These are phyloP conservation scores for Silurus aristotelis DNA, from an alignment of 2,797 vertebrate species.

Conservation along the genomic window DNA sequence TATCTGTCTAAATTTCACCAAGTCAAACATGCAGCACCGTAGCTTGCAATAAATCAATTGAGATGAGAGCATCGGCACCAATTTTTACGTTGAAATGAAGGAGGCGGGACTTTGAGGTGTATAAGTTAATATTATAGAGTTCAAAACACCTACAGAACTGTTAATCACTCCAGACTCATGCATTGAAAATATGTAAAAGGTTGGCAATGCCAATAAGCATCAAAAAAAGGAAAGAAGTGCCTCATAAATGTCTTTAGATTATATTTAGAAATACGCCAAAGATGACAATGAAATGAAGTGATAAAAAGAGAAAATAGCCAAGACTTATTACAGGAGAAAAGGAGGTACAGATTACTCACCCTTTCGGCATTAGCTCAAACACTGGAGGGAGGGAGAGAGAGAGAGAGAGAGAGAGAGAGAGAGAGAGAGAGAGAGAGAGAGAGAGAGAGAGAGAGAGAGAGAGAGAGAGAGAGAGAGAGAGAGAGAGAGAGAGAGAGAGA, in stretches of 20 bases:
- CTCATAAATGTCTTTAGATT: constrained; percentile 50
- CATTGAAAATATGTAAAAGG: neutral
- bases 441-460: too few relatives aligned
- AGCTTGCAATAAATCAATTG: neutral
- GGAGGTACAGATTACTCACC: constrained; percentile 81
- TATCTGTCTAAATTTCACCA: neutral
- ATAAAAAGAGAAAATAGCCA: constrained; percentile 14
- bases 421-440: constrained; percentile 22
- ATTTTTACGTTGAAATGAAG: neutral
- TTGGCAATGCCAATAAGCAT: constrained; percentile 48
- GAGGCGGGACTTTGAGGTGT: neutral
- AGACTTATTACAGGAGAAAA: constrained; percentile 57
- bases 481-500: neutral
- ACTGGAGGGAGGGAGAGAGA: constrained; percentile 76
- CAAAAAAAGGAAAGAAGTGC: constrained; percentile 54
- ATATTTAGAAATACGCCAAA: constrained; percentile 9
- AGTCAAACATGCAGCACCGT: neutral
- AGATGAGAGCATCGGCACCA: neutral
- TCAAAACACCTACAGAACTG: neutral
- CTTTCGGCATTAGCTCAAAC: constrained; percentile 95
- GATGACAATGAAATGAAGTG: constrained; percentile 11
- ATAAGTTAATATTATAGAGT: neutral
- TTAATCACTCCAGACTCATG: neutral
- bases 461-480: constrained; percentile 9
- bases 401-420: constrained; percentile 34